Evolutionary conservation across 2,888 invertebrate species (phyloP).

Genomic region (Mystacides longicornis): DNA sequence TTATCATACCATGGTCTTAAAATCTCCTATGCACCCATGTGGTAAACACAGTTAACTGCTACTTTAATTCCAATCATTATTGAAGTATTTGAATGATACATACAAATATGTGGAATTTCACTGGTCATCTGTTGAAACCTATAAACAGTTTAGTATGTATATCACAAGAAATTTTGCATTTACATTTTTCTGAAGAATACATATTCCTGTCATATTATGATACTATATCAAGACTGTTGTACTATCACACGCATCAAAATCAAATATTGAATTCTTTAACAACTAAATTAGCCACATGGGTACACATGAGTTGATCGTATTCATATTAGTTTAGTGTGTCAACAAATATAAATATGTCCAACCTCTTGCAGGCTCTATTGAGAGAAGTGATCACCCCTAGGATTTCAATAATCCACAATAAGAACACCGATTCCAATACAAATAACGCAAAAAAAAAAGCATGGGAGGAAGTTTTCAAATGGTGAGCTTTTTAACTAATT

Average conservation of each 20-base stretch:
- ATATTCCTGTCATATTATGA: not conserved
- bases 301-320: not conserved
- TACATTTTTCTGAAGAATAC: too few species aligned
- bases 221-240: not conserved
- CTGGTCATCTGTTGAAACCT: not conserved
- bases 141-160: not conserved
- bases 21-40: too few species aligned
- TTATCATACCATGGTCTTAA: too few species aligned
- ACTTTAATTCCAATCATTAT: too few species aligned
- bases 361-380: not conserved
- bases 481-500: not conserved
- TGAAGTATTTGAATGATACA: not conserved
- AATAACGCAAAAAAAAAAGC: not conserved
- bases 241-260: not conserved
- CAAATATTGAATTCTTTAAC: not conserved
- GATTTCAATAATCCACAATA: not conserved
- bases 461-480: constrained; percentile 1
- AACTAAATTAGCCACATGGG: not conserved
- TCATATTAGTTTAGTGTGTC: not conserved
- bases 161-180: not conserved
- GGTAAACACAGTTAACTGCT: too few species aligned
- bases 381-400: not conserved
- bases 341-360: not conserved
- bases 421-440: not conserved
- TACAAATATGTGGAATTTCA: not conserved